Evolutionary conservation across 1,140 invertebrate species (phyloP), one percentile per base, ranked within the genome.

Genomic region (Nilaparvata lugens): DNA sequence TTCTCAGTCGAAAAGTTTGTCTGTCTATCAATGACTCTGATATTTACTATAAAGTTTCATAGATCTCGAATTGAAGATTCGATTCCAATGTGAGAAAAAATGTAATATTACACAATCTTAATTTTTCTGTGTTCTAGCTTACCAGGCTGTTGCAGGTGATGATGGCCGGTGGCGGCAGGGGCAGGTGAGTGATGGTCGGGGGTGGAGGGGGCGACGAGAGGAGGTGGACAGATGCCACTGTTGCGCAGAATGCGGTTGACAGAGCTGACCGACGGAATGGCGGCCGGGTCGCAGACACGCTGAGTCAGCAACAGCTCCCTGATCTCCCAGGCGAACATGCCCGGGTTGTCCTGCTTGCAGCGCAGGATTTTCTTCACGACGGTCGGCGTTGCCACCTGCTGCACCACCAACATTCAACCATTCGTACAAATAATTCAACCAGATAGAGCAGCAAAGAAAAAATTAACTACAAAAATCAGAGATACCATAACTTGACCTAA

Each of bases 271-370:
- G 91, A 94, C 1, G 94, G 93, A 64, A 96, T 89, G 51, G 86
- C 86, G 70, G 87, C 85, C 0, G 87, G 86, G 72, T 93, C 90
- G 70, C 91, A 93, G 55, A 91, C 85, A 43, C 89, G 81, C 68
- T 93, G 90, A 13, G 85, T 81, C 14, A 92, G 82, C 57, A 95
- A 77, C 65, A 89, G 82, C 70, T 95, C 92, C 0, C 91, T 79
- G 53, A 95, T 95, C 76, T 95, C 93, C 90, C 91, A 94, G 11
- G 91, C 91, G 68, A 95, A 95, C 84, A 95, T 88, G 4, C 88
- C 88, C 0, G 91, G 91, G 72, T 95, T 93, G 70, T 95, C 91
- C 68, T 92, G 88, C 71, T 95, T 95, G 69, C 92, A 82, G 4
- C 91, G 82, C 14, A 95, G 80, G 63, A 95, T 95, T 77, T 91